A percentile compares a stretch with the other conserved stretches of the same genome.
Evolutionary conservation across 2,888 invertebrate genomes (phyloP).

Genomic region (Noctuana brunneofusca): DNA sequence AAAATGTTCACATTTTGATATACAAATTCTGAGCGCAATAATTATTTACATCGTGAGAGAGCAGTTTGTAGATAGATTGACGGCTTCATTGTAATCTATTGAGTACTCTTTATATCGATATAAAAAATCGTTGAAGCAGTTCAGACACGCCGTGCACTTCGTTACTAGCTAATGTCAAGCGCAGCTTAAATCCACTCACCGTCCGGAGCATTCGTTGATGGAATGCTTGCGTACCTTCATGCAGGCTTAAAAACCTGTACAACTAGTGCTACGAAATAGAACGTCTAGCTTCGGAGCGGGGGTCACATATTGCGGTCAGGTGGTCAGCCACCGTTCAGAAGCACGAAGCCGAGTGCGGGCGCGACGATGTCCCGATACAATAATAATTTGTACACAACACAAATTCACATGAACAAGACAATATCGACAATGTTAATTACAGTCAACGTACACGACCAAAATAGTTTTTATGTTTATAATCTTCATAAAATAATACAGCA

Average conservation of each 20-base stretch:
- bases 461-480: slow-evolving; percentile 71
- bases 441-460: slow-evolving; percentile 80
- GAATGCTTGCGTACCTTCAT: slow-evolving; percentile 79
- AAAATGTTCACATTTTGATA: slow-evolving; percentile 32
- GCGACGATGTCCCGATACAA: slow-evolving; percentile 64
- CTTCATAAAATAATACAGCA: slow-evolving; percentile 58
- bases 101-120: slow-evolving; percentile 44
- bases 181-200: slow-evolving; percentile 73
- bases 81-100: background rate
- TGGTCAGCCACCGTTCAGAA: slow-evolving; percentile 70
- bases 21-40: background rate
- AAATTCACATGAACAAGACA: slow-evolving; percentile 83
- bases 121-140: slow-evolving; percentile 37
- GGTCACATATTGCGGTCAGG: slow-evolving; percentile 66
- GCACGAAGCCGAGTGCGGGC: slow-evolving; percentile 79
- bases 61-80: background rate
- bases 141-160: slow-evolving; percentile 40
- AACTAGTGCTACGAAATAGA: slow-evolving; percentile 71
- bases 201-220: slow-evolving; percentile 72
- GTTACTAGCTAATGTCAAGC: slow-evolving; percentile 47
- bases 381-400: slow-evolving; percentile 72
- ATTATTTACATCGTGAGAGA: background rate
- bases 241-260: slow-evolving; percentile 67
- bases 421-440: slow-evolving; percentile 66
- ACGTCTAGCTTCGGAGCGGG: slow-evolving; percentile 66